Percentiles rank a stretch among this genome's conserved stretches.
Evolutionary conservation across 2,888 invertebrate genomes (phyloP).

Genomic region (Drosophila melanocephala): DNA sequence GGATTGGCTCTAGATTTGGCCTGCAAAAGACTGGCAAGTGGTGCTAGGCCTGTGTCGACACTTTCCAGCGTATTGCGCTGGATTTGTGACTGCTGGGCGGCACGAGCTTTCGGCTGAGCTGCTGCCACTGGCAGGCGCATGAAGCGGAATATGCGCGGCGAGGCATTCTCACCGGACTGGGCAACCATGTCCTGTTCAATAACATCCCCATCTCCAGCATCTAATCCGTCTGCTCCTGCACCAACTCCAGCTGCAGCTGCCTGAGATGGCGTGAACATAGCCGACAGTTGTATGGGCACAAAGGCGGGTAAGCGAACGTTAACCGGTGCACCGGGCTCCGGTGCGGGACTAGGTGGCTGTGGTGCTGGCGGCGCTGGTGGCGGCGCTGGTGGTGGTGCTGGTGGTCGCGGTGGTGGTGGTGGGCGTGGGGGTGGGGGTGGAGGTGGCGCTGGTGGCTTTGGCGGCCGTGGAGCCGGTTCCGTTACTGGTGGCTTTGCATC

Average conservation of each 20-base stretch:
- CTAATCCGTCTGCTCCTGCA: background rate
- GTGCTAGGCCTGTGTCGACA: constrained; percentile 65
- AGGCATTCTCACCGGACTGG: constrained; percentile 10
- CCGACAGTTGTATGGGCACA: constrained; percentile 82
- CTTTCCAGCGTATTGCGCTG: constrained; percentile 67
- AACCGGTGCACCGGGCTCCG: constrained; percentile 62
- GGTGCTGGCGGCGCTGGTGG: constrained; percentile 2
- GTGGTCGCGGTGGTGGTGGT: constrained; percentile 5
- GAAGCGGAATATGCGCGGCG: constrained; percentile 58
- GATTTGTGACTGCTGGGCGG: constrained; percentile 20
- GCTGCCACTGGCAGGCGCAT: constrained; percentile 34
- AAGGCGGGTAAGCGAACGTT: constrained; percentile 82
- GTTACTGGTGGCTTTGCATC: constrained; percentile 68
- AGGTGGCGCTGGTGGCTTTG: constrained; percentile 14
- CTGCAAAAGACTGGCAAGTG: constrained; percentile 43
- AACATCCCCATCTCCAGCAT: background rate
- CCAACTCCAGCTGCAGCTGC: background rate
- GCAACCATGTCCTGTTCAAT: constrained; percentile 24
- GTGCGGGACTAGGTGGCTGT: constrained; percentile 17
- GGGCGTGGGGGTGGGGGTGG: background rate
- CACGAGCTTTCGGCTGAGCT: constrained; percentile 17
- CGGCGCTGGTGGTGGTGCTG: constrained; percentile 9
- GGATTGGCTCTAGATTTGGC: constrained; percentile 58
- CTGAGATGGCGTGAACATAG: constrained; percentile 84
- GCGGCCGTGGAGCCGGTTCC: constrained; percentile 70